Conservation (phyloP, 2,888 invertebrate genomes). For the Leptopterna dolabrata region DNA sequence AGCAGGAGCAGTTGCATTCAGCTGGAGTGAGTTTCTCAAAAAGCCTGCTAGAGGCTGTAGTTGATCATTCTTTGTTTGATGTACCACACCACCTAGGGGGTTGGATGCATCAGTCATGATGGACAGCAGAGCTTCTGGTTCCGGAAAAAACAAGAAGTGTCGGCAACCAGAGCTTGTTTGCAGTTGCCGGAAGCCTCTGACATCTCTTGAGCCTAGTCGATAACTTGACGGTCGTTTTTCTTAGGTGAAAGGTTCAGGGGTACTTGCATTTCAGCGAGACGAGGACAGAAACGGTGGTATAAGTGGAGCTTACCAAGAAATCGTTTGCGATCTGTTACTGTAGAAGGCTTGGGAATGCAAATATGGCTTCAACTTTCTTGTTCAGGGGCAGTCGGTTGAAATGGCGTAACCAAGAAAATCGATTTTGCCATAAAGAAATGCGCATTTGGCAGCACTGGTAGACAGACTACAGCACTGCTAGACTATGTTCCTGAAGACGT, state of each 20-base stretch:
- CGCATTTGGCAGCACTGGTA: slow-evolving; percentile 40
- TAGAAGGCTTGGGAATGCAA: background rate
- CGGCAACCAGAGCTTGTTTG: slow-evolving; percentile 64
- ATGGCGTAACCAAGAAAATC: slow-evolving; percentile 56
- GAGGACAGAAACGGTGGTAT: slow-evolving; percentile 52
- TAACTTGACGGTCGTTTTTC: slow-evolving; percentile 58
- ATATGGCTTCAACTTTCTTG: slow-evolving; percentile 49
- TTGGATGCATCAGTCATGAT: slow-evolving; percentile 66
- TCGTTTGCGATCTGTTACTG: slow-evolving; percentile 24
- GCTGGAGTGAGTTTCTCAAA: slow-evolving; percentile 46
- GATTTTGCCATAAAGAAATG: background rate
- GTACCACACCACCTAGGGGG: slow-evolving; percentile 66
- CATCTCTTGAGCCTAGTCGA: too few species aligned
- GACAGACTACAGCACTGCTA: too few species aligned
- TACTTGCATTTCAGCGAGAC: slow-evolving; percentile 45
- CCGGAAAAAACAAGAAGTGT: slow-evolving; percentile 66
- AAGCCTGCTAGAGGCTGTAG: slow-evolving; percentile 57
- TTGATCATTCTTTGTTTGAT: slow-evolving; percentile 63
- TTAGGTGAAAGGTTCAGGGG: slow-evolving; percentile 55
- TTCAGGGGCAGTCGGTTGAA: slow-evolving; percentile 39
- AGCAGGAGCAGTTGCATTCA: slow-evolving; percentile 51
- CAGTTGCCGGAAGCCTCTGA: slow-evolving; percentile 56
- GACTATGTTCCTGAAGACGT: slow-evolving; percentile 31
- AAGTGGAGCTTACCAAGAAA: slow-evolving; percentile 52
- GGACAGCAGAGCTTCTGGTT: slow-evolving; percentile 62